A percentile compares a stretch with the other conserved stretches of the same genome.
phyloP scores from a whole-genome alignment of 35 echinoderm and acorn worm species.

The Holothuria glaberrima region DNA sequence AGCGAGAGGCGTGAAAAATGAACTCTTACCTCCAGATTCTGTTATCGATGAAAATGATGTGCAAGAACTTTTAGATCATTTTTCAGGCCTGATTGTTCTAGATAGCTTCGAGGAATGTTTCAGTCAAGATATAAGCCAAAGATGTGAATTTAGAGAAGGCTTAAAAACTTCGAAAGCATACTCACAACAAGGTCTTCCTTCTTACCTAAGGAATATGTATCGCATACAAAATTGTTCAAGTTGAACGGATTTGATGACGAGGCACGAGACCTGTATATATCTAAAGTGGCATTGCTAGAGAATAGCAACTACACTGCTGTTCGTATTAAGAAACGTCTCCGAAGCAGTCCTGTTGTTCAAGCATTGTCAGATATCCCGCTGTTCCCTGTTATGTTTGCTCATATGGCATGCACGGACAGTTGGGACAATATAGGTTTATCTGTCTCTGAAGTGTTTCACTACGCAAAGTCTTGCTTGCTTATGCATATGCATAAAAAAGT shows the following conservation, averaged over 20 bases:
- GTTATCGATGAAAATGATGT: background rate
- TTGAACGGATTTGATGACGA: background rate
- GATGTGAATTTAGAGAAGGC: background rate
- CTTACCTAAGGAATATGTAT: background rate
- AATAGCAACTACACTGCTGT: background rate
- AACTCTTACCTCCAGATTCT: slow-evolving; percentile 1
- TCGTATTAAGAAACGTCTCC: background rate
- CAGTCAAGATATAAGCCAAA: no score
- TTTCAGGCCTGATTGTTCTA: background rate
- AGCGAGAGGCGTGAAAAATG: background rate
- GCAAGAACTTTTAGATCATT: background rate
- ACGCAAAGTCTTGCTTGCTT: slow-evolving; percentile 8
- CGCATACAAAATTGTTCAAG: background rate
- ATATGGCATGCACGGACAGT: background rate
- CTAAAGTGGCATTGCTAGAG: background rate
- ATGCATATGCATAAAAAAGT: background rate
- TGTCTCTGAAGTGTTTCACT: background rate
- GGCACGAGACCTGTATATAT: background rate
- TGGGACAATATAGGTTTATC: background rate
- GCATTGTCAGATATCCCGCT: background rate
- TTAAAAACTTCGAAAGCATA: background rate
- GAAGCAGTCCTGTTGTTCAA: background rate
- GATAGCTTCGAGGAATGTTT: slow-evolving; percentile 8
- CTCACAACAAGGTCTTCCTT: background rate
- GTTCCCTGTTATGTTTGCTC: background rate